phyloP scores from a whole-genome alignment of 2,113 vertebrate genomes.

The Hypocryptadius cinnamomeus region DNA sequence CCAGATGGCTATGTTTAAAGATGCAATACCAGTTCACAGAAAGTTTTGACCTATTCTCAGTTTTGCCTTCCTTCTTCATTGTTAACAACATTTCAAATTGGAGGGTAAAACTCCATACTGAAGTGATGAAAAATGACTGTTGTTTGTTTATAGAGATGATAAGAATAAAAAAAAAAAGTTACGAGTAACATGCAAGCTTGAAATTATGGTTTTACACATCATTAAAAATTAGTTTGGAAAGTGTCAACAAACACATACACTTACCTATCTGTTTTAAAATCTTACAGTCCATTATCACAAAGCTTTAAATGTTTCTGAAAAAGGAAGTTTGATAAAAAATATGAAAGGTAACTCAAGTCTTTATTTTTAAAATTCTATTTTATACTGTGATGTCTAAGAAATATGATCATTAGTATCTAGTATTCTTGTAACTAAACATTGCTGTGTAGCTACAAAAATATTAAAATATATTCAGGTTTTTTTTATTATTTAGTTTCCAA shows the following conservation, averaged over 20 bases:
- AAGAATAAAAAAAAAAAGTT: neutral
- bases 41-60: neutral
- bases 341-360: neutral
- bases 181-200: accelerated
- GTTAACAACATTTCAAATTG: neutral
- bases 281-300: neutral
- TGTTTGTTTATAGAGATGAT: neutral
- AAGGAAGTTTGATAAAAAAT: neutral
- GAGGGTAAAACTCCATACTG: neutral
- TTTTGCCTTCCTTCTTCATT: neutral
- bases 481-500: neutral
- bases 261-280: neutral
- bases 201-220: neutral
- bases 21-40: neutral
- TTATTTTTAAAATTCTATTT: neutral
- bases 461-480: neutral
- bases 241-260: neutral
- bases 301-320: neutral
- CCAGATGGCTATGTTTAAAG: neutral
- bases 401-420: neutral
- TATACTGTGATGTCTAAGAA: neutral
- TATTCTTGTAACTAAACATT: neutral
- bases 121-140: neutral
- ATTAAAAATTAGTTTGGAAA: neutral
- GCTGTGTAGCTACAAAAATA: neutral